Conservation (phyloP, 1,140 invertebrate species). For the Drosophila auraria region DNA sequence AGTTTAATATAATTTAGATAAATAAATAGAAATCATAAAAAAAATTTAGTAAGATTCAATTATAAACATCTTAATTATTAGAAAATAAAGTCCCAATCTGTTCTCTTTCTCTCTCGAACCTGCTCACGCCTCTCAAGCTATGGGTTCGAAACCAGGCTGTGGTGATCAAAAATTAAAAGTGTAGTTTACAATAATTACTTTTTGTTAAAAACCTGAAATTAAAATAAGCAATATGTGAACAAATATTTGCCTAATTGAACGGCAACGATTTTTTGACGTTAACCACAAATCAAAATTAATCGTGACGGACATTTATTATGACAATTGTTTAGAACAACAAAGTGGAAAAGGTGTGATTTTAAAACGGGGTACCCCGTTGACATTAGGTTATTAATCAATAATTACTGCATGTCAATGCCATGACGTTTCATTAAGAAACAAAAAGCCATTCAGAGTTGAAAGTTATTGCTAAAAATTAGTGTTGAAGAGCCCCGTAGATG, state of each 20-base stretch:
- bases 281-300: conserved; percentile 3
- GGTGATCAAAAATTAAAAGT: too few species aligned
- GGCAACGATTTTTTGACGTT: background rate
- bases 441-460: background rate
- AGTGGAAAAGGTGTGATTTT: conserved; percentile 1
- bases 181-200: background rate
- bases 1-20: too few species aligned
- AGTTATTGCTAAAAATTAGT: background rate
- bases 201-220: too few species aligned
- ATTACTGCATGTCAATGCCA: background rate
- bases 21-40: too few species aligned
- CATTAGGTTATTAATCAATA: conserved; percentile 1
- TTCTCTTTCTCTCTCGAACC: background rate
- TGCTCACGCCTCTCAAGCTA: too few species aligned
- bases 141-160: too few species aligned
- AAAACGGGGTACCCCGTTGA: background rate
- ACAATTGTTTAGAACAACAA: background rate
- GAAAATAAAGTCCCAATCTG: background rate
- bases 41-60: too few species aligned
- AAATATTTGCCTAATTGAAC: conserved; percentile 2
- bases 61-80: too few species aligned
- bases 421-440: background rate
- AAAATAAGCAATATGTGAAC: background rate
- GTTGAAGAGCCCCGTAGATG: background rate
- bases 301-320: background rate